These are phyloP conservation scores for Opisthograptis luteolata DNA, from an alignment of 2,888 invertebrate genomes.

Conservation along the genomic window DNA sequence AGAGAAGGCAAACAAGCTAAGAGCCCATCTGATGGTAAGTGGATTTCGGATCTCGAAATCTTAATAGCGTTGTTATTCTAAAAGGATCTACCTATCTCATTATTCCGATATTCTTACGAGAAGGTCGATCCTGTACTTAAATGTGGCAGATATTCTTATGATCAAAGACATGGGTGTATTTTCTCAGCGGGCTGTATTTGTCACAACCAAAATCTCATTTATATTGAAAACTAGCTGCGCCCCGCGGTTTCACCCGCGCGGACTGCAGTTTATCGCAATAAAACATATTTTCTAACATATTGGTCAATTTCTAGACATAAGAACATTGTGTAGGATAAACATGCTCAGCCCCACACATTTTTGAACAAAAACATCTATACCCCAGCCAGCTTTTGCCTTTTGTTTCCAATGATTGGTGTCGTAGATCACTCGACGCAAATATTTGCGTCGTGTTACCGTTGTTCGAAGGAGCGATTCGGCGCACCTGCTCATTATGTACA, in stretches of 20 bases:
- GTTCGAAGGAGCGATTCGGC: conserved; percentile 46
- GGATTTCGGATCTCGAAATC: conserved; percentile 26
- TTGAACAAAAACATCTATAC: not conserved
- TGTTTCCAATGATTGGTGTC: conserved; percentile 27
- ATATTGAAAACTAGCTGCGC: no score
- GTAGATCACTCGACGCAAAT: conserved; percentile 40
- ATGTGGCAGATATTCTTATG: not conserved
- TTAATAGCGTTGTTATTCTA: conserved; percentile 24
- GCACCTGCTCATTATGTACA: conserved; percentile 49
- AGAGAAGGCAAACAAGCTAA: conserved; percentile 29
- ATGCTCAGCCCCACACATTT: not conserved
- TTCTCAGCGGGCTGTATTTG: no score
- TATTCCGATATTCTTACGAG: not conserved
- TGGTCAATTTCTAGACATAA: no score
- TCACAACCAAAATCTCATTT: no score
- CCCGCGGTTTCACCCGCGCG: no score
- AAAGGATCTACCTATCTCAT: conserved; percentile 8
- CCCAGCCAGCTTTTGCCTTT: not conserved
- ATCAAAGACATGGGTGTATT: not conserved
- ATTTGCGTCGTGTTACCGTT: conserved; percentile 49
- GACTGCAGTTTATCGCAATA: no score
- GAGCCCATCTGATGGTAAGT: conserved; percentile 29
- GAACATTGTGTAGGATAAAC: no score
- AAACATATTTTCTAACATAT: no score
- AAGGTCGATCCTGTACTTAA: not conserved